A percentile compares a stretch with the other conserved stretches of the same genome.
These are phyloP conservation scores for Xyliphius kryptos DNA, from an alignment of 2,113 vertebrate genomes.

Conservation along the genomic window DNA sequence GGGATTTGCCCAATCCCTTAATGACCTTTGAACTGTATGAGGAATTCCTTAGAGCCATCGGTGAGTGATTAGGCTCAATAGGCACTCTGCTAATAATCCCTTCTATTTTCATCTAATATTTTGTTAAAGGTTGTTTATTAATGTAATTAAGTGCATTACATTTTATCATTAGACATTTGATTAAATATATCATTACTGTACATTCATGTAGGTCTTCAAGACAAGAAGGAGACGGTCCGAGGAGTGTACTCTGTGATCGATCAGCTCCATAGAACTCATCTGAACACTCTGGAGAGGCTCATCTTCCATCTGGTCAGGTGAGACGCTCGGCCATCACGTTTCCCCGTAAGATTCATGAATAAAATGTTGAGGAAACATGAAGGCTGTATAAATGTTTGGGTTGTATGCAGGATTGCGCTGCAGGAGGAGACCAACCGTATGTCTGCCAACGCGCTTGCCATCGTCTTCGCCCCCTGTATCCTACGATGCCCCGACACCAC, in stretches of 20 bases:
- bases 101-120: no score
- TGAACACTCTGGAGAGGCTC: conserved; percentile 89
- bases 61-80: conserved; percentile 59
- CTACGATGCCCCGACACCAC: conserved; percentile 91
- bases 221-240: conserved; percentile 83
- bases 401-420: conserved; percentile 76
- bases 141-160: neutral
- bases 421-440: conserved; percentile 97
- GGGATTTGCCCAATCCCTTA: conserved; percentile 93
- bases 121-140: no score
- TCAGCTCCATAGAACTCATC: conserved; percentile 90
- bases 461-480: conserved; percentile 96
- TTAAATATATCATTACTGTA: conserved; percentile 2
- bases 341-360: neutral
- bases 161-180: no score
- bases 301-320: conserved; percentile 97
- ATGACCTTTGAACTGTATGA: conserved; percentile 98
- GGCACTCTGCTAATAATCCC: neutral
- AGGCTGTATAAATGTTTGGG: no score
- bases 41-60: conserved; percentile 90
- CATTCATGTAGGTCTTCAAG: conserved; percentile 74
- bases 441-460: conserved; percentile 95
- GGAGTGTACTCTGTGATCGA: conserved; percentile 92
- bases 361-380: neutral
- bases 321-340: neutral